phyloP scores from a whole-genome alignment of 2,113 vertebrate genomes.

The Zapornia atra region DNA sequence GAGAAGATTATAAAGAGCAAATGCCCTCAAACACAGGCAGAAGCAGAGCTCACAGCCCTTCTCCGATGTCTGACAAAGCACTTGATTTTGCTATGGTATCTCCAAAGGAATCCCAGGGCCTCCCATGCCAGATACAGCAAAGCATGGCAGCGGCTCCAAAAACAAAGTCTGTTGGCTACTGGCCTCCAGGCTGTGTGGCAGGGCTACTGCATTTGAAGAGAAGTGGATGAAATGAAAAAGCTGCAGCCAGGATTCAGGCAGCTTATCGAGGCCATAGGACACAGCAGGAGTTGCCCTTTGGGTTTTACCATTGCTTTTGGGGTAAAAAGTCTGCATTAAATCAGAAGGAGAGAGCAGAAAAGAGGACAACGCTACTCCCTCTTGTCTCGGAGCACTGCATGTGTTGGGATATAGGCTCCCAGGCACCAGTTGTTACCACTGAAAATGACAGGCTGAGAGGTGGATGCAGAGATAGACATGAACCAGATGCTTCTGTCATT shows the following conservation, averaged over 20 bases:
- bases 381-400: fast-evolving
- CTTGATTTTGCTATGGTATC: neutral
- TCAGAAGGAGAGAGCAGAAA: neutral
- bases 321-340: neutral
- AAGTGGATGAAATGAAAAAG: neutral
- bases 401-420: neutral
- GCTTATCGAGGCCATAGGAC: neutral
- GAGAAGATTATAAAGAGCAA: neutral
- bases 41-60: neutral
- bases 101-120: neutral
- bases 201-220: neutral
- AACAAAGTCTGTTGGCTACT: neutral
- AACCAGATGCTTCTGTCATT: neutral
- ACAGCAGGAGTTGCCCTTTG: neutral
- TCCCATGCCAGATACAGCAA: neutral
- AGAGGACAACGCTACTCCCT: neutral
- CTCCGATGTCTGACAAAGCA: neutral
- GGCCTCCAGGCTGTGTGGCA: neutral
- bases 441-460: neutral
- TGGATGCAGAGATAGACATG: neutral
- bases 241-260: neutral
- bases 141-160: neutral
- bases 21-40: neutral
- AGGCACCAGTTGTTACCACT: neutral
- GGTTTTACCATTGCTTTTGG: neutral